Percentiles rank a stretch among this genome's conserved stretches.
These are phyloP conservation scores for Tursiops truncatus DNA, from an alignment of 2,113 vertebrate species.

Conservation along the genomic window DNA sequence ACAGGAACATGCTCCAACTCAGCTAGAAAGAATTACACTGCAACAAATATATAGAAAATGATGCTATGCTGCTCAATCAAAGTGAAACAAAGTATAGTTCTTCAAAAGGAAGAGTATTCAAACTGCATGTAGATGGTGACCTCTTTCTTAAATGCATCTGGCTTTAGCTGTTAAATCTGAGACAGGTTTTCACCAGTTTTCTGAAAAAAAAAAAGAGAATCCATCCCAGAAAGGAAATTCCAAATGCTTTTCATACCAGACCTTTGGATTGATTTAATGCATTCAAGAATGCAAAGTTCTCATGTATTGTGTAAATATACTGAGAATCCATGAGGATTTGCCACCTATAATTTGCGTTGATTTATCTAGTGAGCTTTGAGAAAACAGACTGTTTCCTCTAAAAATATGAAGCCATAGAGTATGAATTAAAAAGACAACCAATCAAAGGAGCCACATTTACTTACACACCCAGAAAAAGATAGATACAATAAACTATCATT, in stretches of 20 bases:
- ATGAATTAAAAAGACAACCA: background rate
- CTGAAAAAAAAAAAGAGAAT: background rate
- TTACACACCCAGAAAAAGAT: background rate
- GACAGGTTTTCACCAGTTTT: background rate
- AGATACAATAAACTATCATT: background rate
- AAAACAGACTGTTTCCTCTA: constrained; percentile 16
- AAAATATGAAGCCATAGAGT: background rate
- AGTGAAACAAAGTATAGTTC: background rate
- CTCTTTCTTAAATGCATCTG: background rate
- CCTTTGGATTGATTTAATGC: constrained; percentile 25
- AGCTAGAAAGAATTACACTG: background rate
- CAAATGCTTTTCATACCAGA: constrained; percentile 6
- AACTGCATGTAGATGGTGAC: background rate
- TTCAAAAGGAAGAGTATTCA: background rate
- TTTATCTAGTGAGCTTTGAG: constrained; percentile 40
- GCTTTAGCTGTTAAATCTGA: background rate
- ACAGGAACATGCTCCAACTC: background rate
- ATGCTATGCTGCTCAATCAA: background rate
- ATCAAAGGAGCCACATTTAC: background rate
- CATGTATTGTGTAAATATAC: constrained; percentile 20
- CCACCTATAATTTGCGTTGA: constrained; percentile 37
- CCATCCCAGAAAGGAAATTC: background rate
- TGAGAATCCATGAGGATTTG: constrained; percentile 22
- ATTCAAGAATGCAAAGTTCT: constrained; percentile 35
- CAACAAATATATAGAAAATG: background rate